phyloP scores from a whole-genome alignment of 2,888 invertebrate species.

The Perizoma affinitatum region DNA sequence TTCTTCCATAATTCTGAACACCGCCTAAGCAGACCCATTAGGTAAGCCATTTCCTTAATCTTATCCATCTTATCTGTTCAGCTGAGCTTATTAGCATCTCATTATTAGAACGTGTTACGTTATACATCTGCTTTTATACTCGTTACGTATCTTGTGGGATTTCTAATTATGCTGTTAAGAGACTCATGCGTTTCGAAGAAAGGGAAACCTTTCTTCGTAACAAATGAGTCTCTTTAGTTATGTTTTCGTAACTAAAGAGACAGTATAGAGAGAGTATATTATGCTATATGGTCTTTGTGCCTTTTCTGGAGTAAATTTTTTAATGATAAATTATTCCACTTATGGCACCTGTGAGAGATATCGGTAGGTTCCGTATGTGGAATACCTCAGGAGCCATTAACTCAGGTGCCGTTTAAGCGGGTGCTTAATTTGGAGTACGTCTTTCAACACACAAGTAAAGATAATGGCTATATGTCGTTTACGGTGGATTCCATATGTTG shows the following conservation, averaged over 20 bases:
- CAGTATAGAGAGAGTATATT: too few relatives aligned
- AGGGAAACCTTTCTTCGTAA: conserved; percentile 20
- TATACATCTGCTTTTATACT: conserved; percentile 16
- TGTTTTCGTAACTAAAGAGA: too few relatives aligned
- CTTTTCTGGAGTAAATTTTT: too few relatives aligned
- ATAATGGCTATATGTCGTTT: too few relatives aligned
- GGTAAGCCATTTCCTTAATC: conserved; percentile 24
- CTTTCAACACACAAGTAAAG: not conserved
- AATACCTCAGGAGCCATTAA: too few relatives aligned
- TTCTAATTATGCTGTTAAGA: conserved; percentile 16
- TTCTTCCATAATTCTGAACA: conserved; percentile 18
- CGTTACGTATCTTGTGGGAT: conserved; percentile 17
- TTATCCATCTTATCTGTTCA: not conserved
- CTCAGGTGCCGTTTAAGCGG: too few relatives aligned
- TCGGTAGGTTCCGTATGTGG: too few relatives aligned
- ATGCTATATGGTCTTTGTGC: not conserved
- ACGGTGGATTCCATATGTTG: too few relatives aligned
- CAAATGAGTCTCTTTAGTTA: not conserved
- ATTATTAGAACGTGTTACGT: conserved; percentile 14
- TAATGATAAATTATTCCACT: too few relatives aligned
- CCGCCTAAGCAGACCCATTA: conserved; percentile 19
- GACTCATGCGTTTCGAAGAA: too few relatives aligned
- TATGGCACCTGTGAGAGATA: too few relatives aligned
- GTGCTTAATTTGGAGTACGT: too few relatives aligned
- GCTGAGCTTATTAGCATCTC: conserved; percentile 4